phyloP scores from a whole-genome alignment of 30 jellyfish, hydroid and myxozoan genomes.

The Hydractinia symbiolongicarpus region DNA sequence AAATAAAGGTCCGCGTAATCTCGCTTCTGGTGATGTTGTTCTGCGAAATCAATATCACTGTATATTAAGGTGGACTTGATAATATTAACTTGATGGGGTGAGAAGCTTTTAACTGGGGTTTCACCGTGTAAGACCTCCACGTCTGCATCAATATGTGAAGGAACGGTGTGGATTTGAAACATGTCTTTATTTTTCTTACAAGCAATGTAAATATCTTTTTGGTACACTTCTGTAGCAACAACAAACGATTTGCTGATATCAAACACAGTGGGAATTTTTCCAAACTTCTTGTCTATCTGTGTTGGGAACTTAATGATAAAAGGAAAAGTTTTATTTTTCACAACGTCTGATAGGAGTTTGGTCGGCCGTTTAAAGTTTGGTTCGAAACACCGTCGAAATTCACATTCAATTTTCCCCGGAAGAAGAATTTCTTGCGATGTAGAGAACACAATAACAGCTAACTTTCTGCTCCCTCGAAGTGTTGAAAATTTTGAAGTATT shows the following conservation, averaged over 20 bases:
- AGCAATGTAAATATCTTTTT: not conserved
- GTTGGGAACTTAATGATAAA: not conserved
- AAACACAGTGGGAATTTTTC: not conserved
- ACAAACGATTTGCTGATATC: not conserved
- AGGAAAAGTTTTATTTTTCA: not conserved
- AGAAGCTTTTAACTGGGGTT: not conserved
- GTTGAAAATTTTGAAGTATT: not conserved
- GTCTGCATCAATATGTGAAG: not conserved
- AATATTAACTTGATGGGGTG: not conserved
- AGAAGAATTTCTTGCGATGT: not conserved
- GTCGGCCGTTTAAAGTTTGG: not conserved
- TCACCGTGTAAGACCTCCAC: slow-evolving; percentile 11
- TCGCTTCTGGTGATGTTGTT: not conserved
- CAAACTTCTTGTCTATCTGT: not conserved
- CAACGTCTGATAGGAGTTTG: slow-evolving; percentile 1
- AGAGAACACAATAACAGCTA: not conserved
- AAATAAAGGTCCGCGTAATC: not conserved
- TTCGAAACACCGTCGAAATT: slow-evolving; percentile 2
- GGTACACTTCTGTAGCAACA: not conserved
- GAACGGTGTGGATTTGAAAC: not conserved
- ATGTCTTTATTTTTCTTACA: slow-evolving; percentile 6
- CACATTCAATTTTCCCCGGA: not conserved
- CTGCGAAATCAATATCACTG: slow-evolving; percentile 1
- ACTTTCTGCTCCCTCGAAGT: not conserved
- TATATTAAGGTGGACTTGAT: slow-evolving; percentile 5